Base-by-base conservation (phyloP, 2,113 vertebrate species). In the Catharus fuscescens region DNA sequence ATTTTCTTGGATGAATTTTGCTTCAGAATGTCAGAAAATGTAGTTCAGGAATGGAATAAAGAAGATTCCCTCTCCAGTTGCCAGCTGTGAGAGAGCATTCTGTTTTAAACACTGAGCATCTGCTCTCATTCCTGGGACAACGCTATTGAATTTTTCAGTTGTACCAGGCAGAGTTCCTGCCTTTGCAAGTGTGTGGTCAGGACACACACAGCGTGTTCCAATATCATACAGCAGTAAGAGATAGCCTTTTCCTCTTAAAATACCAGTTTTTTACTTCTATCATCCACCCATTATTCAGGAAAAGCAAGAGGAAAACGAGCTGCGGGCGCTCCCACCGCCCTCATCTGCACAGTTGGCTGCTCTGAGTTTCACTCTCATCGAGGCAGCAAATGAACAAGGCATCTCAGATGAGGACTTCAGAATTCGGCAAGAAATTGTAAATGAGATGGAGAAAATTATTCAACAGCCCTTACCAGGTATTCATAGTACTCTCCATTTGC, bases 271-370 rank as follows among this genome's bases (percentile, higher is more conserved):
- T 65, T 52, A 71, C 73, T 86, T 64, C 23, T 88, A 18, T 80
- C 31, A 61, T 88, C 32, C 52, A 74, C 77, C 61, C 93, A 97
- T 93, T 95, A 44, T 54, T 79, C 91, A 99, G 99, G 99, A 99
- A 93, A 99, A 99, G 95, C 99, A 99, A 92, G 99, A 99, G 97
- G 99, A 99, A 97, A 99, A 99, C 25, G 99, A 99, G 94, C 97
- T 99, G 95, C 98, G 99, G 19, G 98, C 98, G 21, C 98, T 99
- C 52, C 98, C 98, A 8, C 97, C 98, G 2, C 98, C 99, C 54
- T 98, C 98, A 5, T 65, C 98, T 20, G 98, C 98, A 54, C 99
- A 99, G 96, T 86, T 99, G 95, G 96, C 92, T 97, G 99, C 99
- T 29, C 97, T 99, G 95, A 98, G 99, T 80, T 93, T 97, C 14